phyloP scores from a whole-genome alignment of 2,797 vertebrate genomes.

The Monodelphis domestica region DNA sequence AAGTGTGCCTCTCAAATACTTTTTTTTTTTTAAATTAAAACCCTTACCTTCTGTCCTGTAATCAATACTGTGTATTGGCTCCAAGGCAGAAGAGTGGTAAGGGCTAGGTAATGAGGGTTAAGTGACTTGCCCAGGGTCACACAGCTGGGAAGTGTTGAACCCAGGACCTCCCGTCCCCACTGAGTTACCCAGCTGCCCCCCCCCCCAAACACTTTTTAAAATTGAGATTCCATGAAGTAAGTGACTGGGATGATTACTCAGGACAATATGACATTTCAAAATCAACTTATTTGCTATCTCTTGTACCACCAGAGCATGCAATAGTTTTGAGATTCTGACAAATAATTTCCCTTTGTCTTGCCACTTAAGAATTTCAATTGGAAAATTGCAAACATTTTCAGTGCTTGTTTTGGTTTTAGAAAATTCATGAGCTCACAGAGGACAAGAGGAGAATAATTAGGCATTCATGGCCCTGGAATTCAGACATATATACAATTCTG shows the following conservation, averaged over 20 bases:
- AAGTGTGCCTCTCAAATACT: neutral
- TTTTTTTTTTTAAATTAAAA: too few species aligned
- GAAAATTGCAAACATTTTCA: neutral
- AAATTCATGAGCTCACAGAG: neutral
- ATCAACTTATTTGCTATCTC: neutral
- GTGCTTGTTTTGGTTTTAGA: neutral
- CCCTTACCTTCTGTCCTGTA: too few species aligned
- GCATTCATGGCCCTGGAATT: neutral
- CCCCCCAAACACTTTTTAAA: neutral
- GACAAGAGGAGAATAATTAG: neutral
- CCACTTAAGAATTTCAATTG: neutral
- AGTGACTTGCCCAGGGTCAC: too few species aligned
- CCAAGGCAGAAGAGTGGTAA: too few species aligned
- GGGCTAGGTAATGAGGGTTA: too few species aligned
- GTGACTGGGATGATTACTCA: neutral
- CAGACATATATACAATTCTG: neutral
- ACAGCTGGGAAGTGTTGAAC: too few species aligned
- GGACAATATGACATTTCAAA: neutral
- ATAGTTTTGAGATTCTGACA: neutral
- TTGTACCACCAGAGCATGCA: neutral
- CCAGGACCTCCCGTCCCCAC: too few species aligned
- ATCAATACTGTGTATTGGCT: too few species aligned
- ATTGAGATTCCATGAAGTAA: neutral
- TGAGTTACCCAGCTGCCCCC: too few species aligned
- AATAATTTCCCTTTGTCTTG: neutral